These are phyloP conservation scores for Trichogramma dendrolimi DNA, from an alignment of 2,888 invertebrate genomes.

Conservation along the genomic window DNA sequence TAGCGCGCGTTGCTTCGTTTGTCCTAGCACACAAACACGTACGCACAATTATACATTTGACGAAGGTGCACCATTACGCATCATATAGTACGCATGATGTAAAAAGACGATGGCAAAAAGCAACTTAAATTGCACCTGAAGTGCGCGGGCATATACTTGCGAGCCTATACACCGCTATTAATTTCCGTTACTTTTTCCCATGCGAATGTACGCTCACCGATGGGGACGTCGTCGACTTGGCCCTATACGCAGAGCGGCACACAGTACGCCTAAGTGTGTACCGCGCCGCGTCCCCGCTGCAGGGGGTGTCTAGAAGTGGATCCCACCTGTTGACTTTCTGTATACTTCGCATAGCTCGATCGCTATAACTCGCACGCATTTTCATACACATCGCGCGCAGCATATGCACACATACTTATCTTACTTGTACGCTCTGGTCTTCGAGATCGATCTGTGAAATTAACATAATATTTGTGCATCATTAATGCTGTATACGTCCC, in stretches of 20 bases:
- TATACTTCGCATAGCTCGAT: background rate
- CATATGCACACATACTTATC: too few relatives aligned
- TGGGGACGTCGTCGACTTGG: conserved; percentile 8
- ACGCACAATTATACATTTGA: too few relatives aligned
- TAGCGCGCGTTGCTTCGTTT: too few relatives aligned
- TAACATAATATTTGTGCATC: too few relatives aligned
- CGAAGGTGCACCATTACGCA: too few relatives aligned
- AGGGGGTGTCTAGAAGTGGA: conserved; percentile 45
- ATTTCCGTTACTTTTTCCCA: conserved; percentile 53
- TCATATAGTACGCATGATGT: background rate
- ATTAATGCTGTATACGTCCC: too few relatives aligned
- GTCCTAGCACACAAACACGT: too few relatives aligned
- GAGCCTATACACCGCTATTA: conserved; percentile 32
- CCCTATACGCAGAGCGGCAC: conserved; percentile 10
- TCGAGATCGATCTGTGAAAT: too few relatives aligned
- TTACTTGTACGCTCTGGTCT: too few relatives aligned
- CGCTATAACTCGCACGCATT: too few relatives aligned
- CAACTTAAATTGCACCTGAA: conserved; percentile 13
- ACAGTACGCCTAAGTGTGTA: too few relatives aligned
- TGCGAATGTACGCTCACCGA: conserved; percentile 47
- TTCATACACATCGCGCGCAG: too few relatives aligned
- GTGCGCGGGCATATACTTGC: conserved; percentile 5
- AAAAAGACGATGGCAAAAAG: conserved; percentile 4
- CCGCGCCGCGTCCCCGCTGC: conserved; percentile 16
- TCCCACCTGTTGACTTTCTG: conserved; percentile 52